Conservation (phyloP, 2,797 vertebrate genomes). For the Chromobotia macracanthus region DNA sequence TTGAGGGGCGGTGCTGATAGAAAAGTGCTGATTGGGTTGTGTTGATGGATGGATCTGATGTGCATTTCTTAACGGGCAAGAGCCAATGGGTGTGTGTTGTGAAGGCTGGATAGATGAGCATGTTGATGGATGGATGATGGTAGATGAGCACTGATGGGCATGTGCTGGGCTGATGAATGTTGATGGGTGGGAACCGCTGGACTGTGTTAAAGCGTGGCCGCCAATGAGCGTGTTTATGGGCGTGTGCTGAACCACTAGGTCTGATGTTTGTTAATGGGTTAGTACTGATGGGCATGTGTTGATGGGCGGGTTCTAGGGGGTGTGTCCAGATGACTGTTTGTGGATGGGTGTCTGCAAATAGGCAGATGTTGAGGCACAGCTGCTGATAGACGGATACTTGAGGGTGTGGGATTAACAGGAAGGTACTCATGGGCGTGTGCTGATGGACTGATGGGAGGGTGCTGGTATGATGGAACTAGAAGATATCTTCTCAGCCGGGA, state of each 20-base stretch:
- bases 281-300: background rate
- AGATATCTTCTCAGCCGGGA: background rate
- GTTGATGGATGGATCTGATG: background rate
- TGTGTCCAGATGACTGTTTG: too few species aligned
- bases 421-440: background rate
- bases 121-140: background rate
- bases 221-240: background rate
- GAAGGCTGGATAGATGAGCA: too few species aligned
- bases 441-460: conserved; percentile 5
- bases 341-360: too few species aligned
- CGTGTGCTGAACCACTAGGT: background rate
- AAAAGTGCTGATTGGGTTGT: background rate
- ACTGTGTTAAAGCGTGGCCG: too few species aligned
- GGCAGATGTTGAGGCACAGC: background rate
- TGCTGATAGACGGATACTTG: background rate
- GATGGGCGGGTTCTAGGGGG: background rate
- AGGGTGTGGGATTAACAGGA: background rate
- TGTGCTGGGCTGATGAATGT: background rate
- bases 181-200: background rate
- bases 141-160: background rate
- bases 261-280: background rate
- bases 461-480: conserved; percentile 53
- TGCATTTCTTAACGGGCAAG: background rate
- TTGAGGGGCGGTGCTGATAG: too few species aligned
- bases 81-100: background rate